Base-by-base conservation (phyloP, 2,797 vertebrate genomes). In the Eurystomus glaucurus region DNA sequence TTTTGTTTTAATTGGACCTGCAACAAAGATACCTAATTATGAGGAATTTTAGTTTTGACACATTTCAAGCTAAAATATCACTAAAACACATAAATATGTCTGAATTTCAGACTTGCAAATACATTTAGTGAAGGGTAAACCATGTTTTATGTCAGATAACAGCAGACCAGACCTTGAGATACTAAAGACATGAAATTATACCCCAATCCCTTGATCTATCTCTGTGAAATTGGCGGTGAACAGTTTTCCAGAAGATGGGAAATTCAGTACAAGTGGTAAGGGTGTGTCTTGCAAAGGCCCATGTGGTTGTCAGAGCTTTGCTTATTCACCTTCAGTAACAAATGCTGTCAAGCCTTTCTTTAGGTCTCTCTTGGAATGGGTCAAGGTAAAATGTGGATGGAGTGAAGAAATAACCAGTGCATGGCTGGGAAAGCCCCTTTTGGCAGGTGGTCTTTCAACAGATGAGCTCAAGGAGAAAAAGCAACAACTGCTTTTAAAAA, bases 1-100 rank as follows among this genome's bases (percentile, higher is more conserved):
- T 95, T 96, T 92, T 94, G 71, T 97, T 98, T 96, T 90, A 92
- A 91, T 89, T 98, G 96, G 93, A 96, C 39, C 37, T 25, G 58
- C 46, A 96, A 96, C 58, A 93, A 89, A 93, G 88, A 71, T 84
- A 29, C 35, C 22, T 65, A 78, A 62, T 85, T 86, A 46, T 4
- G 9, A 89, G 52, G 81, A 77, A 94, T 86, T 93, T 76, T 33
- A 83, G 17, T 81, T 95, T 91, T 95, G 91, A 96, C 33, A 86
- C 45, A 54, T 87, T 95, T 97, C 77, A 85, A 92, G 58, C 58
- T 79, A 8, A 93, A 88, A 21, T 70, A 78, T 85, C 57, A 15
- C 64, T 82, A 80, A 88, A 81, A 33, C 52, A 57, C 68, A 84
- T 95, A 94, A 90, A 86, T 93, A 94, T 23, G 50, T 90, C 91